Percentiles rank a stretch among this genome's conserved stretches.
phyloP scores from a whole-genome alignment of 2,888 invertebrate species.

The Phengaris arion region DNA sequence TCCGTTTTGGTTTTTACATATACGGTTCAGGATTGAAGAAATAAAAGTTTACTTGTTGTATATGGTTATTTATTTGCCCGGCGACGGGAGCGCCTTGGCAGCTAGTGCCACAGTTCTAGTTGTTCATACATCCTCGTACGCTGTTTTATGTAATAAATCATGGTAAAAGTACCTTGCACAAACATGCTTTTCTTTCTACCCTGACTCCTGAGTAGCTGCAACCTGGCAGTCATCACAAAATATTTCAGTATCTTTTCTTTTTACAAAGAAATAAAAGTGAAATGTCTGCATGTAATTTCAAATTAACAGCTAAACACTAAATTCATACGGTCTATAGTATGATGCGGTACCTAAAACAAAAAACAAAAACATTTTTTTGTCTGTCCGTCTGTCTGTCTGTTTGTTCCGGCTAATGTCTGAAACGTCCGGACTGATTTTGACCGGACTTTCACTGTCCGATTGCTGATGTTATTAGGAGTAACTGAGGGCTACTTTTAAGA shows the following conservation, averaged over 20 bases:
- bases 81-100: slow-evolving; percentile 37
- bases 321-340: too few relatives aligned
- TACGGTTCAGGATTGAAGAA: slow-evolving; percentile 78
- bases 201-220: slow-evolving; percentile 24
- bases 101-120: slow-evolving; percentile 35
- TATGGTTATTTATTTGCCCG: slow-evolving; percentile 59
- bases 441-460: too few relatives aligned
- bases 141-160: slow-evolving; percentile 67
- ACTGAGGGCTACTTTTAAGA: too few relatives aligned
- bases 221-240: slow-evolving; percentile 2
- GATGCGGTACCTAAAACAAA: too few relatives aligned
- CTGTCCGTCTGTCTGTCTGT: too few relatives aligned
- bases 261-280: neutral
- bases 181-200: slow-evolving; percentile 56
- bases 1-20: slow-evolving; percentile 72
- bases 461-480: too few relatives aligned
- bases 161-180: slow-evolving; percentile 66
- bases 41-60: slow-evolving; percentile 77
- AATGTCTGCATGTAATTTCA: neutral
- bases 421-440: too few relatives aligned
- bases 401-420: too few relatives aligned
- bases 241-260: too few relatives aligned
- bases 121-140: slow-evolving; percentile 57
- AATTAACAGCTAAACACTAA: too few relatives aligned
- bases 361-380: too few relatives aligned